Evolutionary conservation across 2,888 invertebrate species (phyloP).

Genomic region (Parnassius orleans): DNA sequence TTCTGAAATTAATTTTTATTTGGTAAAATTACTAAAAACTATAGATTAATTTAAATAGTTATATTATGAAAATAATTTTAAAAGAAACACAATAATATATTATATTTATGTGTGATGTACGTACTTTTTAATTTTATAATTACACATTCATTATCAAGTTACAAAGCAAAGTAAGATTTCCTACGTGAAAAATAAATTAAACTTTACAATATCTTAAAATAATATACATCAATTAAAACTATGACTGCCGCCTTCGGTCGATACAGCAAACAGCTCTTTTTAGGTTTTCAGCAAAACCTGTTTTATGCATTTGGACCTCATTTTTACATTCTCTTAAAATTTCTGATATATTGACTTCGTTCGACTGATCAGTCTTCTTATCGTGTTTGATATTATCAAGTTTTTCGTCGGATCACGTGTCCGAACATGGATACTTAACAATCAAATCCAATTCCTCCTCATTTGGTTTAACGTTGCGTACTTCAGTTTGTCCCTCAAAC

Average conservation of each 20-base stretch:
- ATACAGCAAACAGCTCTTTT: constrained; percentile 74
- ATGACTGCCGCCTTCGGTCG: constrained; percentile 69
- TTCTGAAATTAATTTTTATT: no score
- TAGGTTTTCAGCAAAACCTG: constrained; percentile 70
- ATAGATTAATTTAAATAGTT: no score
- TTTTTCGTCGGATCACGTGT: constrained; percentile 78
- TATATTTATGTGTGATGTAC: no score
- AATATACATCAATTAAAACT: constrained; percentile 35
- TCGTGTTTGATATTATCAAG: constrained; percentile 46
- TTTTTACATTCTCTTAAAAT: constrained; percentile 47
- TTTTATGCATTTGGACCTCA: constrained; percentile 62
- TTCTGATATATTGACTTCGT: constrained; percentile 43
- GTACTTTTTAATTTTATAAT: no score
- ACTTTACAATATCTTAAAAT: constrained; percentile 1
- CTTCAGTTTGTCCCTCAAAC: constrained; percentile 60
- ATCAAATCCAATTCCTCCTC: constrained; percentile 75
- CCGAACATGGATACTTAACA: constrained; percentile 70
- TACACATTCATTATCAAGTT: background rate
- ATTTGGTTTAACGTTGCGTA: constrained; percentile 55
- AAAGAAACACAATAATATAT: no score
- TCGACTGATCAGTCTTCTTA: constrained; percentile 59
- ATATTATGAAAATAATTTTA: no score
- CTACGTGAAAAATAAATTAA: background rate
- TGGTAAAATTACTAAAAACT: no score
- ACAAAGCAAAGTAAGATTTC: no score